Evolutionary conservation across 2,113 vertebrate genomes (phyloP).

Genomic region (Phocoena phocoena): DNA sequence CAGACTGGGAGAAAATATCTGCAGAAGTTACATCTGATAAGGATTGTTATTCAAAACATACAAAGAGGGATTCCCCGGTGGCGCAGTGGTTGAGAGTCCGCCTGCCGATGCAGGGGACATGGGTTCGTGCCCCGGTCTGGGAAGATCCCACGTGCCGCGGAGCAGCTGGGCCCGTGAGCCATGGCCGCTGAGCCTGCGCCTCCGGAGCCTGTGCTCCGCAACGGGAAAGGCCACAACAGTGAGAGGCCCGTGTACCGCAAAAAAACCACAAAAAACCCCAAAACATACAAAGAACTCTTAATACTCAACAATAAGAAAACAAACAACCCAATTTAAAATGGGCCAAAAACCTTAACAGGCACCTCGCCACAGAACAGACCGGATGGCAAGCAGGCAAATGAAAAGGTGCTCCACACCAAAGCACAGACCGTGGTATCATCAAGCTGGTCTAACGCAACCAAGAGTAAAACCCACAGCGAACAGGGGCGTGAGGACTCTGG

Average conservation of each 20-base stretch:
- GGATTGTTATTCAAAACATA: not conserved
- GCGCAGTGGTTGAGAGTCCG: too few relatives aligned
- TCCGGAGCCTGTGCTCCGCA: too few relatives aligned
- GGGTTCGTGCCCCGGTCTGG: too few relatives aligned
- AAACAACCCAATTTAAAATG: not conserved
- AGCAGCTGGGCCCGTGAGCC: too few relatives aligned
- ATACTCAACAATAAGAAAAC: too few relatives aligned
- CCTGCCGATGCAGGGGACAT: too few relatives aligned
- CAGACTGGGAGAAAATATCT: not conserved
- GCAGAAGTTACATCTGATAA: not conserved
- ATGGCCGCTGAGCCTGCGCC: too few relatives aligned
- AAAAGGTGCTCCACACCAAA: not conserved
- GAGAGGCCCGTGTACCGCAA: too few relatives aligned
- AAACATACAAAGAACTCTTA: not conserved
- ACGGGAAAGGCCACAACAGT: too few relatives aligned
- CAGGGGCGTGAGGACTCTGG: fast-evolving
- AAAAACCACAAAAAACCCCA: too few relatives aligned
- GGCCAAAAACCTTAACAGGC: not conserved
- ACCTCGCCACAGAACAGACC: not conserved
- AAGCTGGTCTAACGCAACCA: fast-evolving
- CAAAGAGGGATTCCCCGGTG: not conserved
- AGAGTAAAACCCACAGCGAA: fast-evolving
- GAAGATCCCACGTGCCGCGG: too few relatives aligned
- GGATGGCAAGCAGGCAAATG: not conserved
- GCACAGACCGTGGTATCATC: fast-evolving